A percentile compares a stretch with the other conserved stretches of the same genome.
Conservation (phyloP, 2,113 vertebrate genomes). For the Eulemur rufifrons region DNA sequence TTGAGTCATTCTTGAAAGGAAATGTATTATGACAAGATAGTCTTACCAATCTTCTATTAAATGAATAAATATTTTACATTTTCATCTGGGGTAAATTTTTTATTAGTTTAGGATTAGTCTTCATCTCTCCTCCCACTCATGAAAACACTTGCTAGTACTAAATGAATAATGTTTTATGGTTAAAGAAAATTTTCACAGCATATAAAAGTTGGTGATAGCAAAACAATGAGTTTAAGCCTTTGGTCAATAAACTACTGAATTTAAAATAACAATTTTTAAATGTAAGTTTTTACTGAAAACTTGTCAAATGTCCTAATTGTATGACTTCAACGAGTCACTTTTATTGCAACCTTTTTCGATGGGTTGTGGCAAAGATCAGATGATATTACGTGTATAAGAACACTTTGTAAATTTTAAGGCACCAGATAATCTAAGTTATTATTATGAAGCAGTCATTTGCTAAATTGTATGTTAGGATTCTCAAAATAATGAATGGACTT, state of each 20-base stretch:
- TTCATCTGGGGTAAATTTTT: not conserved
- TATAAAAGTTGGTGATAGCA: not conserved
- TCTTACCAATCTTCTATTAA: not conserved
- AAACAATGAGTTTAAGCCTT: not conserved
- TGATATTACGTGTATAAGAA: not conserved
- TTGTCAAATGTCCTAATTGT: not conserved
- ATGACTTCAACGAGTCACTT: not conserved
- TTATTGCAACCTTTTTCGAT: not conserved
- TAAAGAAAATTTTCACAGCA: not conserved
- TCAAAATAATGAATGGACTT: constrained; percentile 1
- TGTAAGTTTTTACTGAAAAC: not conserved
- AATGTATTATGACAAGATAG: not conserved
- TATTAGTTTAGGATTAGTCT: not conserved
- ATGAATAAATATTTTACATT: not conserved
- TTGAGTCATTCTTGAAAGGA: not conserved
- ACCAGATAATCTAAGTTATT: not conserved
- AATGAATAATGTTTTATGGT: not conserved
- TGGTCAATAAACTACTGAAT: not conserved
- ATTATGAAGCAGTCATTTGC: not conserved
- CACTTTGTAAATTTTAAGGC: constrained; percentile 13
- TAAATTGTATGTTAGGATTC: constrained; percentile 27
- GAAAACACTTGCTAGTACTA: not conserved
- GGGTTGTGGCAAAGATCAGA: constrained; percentile 27
- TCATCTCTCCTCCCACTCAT: rapidly evolving
- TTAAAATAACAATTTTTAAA: not conserved